These are phyloP conservation scores for Enteromius viviparus DNA, from an alignment of 2,797 vertebrate species.

Conservation along the genomic window DNA sequence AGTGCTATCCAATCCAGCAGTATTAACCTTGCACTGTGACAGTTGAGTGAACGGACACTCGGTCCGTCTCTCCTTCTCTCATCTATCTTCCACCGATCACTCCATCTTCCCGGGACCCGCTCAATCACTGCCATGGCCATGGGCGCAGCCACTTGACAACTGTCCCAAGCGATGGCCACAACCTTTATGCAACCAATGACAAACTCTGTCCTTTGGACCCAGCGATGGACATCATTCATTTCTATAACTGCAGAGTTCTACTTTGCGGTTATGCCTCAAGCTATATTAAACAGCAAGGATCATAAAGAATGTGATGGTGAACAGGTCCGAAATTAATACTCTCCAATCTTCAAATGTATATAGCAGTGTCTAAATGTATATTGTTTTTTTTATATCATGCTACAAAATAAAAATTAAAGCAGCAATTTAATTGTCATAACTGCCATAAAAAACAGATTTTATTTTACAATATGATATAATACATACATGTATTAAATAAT, in stretches of 20 bases:
- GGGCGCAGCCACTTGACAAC: conserved; percentile 11
- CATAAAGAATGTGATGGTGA: background rate
- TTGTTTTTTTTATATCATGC: background rate
- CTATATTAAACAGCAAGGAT: background rate
- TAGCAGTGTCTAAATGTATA: background rate
- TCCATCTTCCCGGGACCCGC: conserved; percentile 69
- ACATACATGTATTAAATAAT: background rate
- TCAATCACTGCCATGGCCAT: conserved; percentile 71
- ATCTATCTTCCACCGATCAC: conserved; percentile 69
- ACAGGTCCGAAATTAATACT: background rate
- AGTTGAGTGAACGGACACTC: conserved; percentile 42
- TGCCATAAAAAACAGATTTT: background rate
- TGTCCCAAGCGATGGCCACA: background rate
- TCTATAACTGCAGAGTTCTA: background rate
- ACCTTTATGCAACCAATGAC: conserved; percentile 43
- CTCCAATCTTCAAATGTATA: background rate
- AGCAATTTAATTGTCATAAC: background rate
- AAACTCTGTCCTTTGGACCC: conserved; percentile 9
- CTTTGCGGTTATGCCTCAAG: background rate
- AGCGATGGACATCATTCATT: background rate
- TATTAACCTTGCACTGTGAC: conserved; percentile 73
- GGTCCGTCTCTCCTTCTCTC: conserved; percentile 4
- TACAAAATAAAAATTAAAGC: background rate
- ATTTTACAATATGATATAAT: background rate
- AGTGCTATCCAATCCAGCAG: conserved; percentile 54